A percentile compares a stretch with the other conserved stretches of the same genome.
Evolutionary conservation across 2,113 vertebrate species (phyloP).

Genomic region (Isichthys henryi): DNA sequence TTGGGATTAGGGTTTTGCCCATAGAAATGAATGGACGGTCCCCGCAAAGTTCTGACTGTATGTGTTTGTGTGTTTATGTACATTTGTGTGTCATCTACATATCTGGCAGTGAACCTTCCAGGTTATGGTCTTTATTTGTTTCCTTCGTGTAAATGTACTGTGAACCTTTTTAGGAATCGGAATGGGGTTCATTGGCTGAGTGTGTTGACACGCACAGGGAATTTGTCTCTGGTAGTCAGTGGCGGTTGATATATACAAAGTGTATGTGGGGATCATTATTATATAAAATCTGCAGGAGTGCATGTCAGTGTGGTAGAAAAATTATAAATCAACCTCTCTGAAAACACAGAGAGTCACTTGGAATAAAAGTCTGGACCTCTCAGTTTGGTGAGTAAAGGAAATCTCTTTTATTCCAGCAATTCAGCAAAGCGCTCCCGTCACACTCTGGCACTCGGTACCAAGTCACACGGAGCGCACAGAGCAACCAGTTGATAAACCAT

Average conservation of each 20-base stretch:
- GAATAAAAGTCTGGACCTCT: no score
- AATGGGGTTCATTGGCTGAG: not conserved
- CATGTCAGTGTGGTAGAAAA: not conserved
- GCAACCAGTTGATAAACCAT: no score
- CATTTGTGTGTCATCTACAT: not conserved
- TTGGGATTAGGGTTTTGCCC: no score
- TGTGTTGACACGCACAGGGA: not conserved
- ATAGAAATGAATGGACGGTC: no score
- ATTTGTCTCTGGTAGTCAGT: not conserved
- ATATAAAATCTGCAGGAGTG: not conserved
- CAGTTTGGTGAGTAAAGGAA: no score
- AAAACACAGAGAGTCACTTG: no score
- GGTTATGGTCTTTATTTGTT: not conserved
- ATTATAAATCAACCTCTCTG: no score
- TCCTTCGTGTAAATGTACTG: not conserved
- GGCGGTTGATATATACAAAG: not conserved
- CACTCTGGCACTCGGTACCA: no score
- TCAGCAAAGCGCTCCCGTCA: no score
- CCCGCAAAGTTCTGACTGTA: no score
- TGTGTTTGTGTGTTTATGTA: not conserved
- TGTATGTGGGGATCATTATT: not conserved
- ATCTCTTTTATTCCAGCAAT: no score
- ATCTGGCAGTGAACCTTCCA: not conserved
- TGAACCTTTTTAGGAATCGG: not conserved
- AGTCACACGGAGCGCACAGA: no score